Percentiles rank a stretch among this genome's conserved stretches.
Evolutionary conservation across 2,888 invertebrate species (phyloP).

Genomic region (Rutpela maculata): DNA sequence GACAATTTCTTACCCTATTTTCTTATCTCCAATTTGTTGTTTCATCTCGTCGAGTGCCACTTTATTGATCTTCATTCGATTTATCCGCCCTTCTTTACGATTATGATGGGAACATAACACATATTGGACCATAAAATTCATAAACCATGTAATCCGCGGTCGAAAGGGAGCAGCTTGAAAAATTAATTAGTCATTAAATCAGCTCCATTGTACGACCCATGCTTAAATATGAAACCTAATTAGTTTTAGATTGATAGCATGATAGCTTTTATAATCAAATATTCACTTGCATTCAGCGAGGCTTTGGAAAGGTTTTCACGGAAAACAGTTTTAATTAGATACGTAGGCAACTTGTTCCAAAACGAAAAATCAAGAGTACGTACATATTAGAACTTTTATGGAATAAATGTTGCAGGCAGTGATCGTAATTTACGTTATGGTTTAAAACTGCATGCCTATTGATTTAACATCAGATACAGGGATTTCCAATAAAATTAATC

Average conservation of each 20-base stretch:
- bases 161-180: conserved; percentile 44
- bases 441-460: too few relatives aligned
- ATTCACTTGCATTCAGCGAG: conserved; percentile 53
- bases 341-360: conserved; percentile 32
- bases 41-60: conserved; percentile 66
- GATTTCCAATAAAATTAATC: too few relatives aligned
- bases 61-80: conserved; percentile 67
- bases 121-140: conserved; percentile 50
- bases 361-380: conserved; percentile 23
- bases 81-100: conserved; percentile 65
- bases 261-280: conserved; percentile 55
- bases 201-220: conserved; percentile 56
- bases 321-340: conserved; percentile 49
- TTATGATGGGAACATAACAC: conserved; percentile 64
- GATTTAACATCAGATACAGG: too few relatives aligned
- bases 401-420: conserved; percentile 12
- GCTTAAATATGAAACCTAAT: conserved; percentile 63
- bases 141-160: conserved; percentile 27
- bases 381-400: conserved; percentile 14
- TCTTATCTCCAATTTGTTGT: conserved; percentile 67
- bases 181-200: conserved; percentile 57
- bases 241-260: conserved; percentile 62
- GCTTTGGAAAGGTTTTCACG: conserved; percentile 48
- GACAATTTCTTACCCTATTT: conserved; percentile 62
- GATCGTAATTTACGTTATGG: not conserved